Percentiles rank a stretch among this genome's conserved stretches.
Conservation (phyloP, 2,888 invertebrate genomes). For the Sphaerophoria taeniata region DNA sequence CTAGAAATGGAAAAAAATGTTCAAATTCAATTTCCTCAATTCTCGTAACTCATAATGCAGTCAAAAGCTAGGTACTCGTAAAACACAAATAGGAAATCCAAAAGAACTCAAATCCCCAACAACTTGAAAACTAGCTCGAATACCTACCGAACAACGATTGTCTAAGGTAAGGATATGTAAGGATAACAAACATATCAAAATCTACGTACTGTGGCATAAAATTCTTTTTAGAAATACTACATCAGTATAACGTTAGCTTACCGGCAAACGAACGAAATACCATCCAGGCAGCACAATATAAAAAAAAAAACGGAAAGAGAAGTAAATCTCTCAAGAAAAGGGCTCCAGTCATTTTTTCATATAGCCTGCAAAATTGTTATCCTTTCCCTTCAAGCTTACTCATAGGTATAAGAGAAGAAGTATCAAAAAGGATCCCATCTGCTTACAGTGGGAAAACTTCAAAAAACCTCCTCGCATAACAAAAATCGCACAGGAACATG, state of each 20-base stretch:
- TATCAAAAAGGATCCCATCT: conserved; percentile 37
- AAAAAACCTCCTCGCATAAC: conserved; percentile 55
- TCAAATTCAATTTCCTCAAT: conserved; percentile 48
- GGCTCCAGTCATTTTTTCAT: conserved; percentile 62
- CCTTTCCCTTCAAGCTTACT: neutral
- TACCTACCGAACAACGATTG: conserved; percentile 32
- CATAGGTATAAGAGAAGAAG: neutral
- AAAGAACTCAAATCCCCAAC: conserved; percentile 32
- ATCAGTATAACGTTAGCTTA: conserved; percentile 6
- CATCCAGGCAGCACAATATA: conserved; percentile 35
- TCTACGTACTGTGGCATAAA: neutral
- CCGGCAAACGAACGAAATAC: conserved; percentile 13
- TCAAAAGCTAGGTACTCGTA: neutral
- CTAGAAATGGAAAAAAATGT: conserved; percentile 16
- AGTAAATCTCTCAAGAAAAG: conserved; percentile 62
- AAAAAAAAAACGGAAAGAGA: conserved; percentile 58
- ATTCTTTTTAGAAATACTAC: neutral
- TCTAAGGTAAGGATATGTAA: conserved; percentile 44
- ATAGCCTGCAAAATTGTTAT: conserved; percentile 45
- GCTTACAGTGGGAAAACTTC: conserved; percentile 63
- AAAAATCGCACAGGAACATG: conserved; percentile 36
- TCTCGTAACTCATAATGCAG: conserved; percentile 23
- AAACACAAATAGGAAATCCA: conserved; percentile 9
- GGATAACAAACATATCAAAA: neutral
- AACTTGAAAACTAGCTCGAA: conserved; percentile 31